Base-by-base conservation (phyloP, 2,888 invertebrate genomes). In the Melanargia galathea region DNA sequence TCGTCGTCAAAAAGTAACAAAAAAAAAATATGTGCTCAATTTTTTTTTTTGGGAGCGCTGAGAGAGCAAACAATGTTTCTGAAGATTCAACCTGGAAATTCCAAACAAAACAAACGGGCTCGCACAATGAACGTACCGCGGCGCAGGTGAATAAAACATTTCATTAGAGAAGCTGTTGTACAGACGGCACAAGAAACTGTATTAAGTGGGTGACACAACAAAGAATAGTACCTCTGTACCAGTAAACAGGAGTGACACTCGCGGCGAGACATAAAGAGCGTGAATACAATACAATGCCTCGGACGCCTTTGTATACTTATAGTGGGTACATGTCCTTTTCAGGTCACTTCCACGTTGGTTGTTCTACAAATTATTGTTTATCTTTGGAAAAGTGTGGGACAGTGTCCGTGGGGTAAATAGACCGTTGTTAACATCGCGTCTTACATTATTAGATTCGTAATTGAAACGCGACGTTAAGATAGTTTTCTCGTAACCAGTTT, bases 261-360 rank as follows among this genome's bases (percentile, higher is more conserved):
- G 75, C 74, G 78, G 75, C 74, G 67, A 69, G n/a, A 76, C 75
- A 86, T 84, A 87, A 86, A 87, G 86, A 81, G 74, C 62, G 67
- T 63, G 70, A 59, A 66, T 74, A 88, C 86, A 89, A 89, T 87
- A 85, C 86, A 78, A 80, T 84, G 81, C 78, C 80, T 81, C 78
- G 77, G 83, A 80, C 83, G 81, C 85, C 81, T 84, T 79, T 77
- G 76, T 80, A 81, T 79, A 80, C n/a, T n/a, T n/a, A n/a, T n/a
- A n/a, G n/a, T n/a, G n/a, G n/a, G 82, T 80, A 75, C 81, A 82
- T 82, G 83, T 86, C 82, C 86, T 83, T 87, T 89, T 87, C 82
- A 88, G 87, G 86, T 87, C 89, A 86, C 78, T 84, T 83, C 82
- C 85, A 90, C 79, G n/a, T 79, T 82, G 81, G 82, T 75, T 81